A percentile compares a stretch with the other conserved stretches of the same genome.
Evolutionary conservation across 2,888 invertebrate genomes (phyloP).

Genomic region (Pelosia muscerda): DNA sequence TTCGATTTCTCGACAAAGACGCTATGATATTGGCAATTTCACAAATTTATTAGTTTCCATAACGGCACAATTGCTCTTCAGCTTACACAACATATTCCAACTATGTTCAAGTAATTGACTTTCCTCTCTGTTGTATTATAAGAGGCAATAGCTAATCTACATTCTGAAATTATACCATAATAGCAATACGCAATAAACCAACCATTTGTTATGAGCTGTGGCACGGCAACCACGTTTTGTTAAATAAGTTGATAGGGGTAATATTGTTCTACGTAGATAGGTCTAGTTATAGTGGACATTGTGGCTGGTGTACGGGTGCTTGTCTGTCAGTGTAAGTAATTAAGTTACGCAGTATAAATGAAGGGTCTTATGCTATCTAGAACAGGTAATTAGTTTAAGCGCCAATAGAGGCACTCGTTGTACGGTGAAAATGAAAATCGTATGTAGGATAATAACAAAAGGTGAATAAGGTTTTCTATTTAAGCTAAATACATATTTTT

Average conservation of each 20-base stretch:
- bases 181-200: slow-evolving; percentile 63
- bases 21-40: slow-evolving; percentile 67
- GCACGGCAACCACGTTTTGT: slow-evolving; percentile 55
- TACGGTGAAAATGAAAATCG: slow-evolving; percentile 37
- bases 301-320: slow-evolving; percentile 60
- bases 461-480: too few species aligned
- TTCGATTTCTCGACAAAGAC: slow-evolving; percentile 61
- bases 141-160: slow-evolving; percentile 83
- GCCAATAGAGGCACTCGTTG: slow-evolving; percentile 45
- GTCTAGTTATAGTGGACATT: slow-evolving; percentile 54
- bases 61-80: slow-evolving; percentile 69
- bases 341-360: slow-evolving; percentile 79
- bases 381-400: slow-evolving; percentile 81
- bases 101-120: slow-evolving; percentile 82
- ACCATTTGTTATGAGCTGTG: slow-evolving; percentile 64
- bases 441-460: not conserved
- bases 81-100: slow-evolving; percentile 68
- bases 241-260: slow-evolving; percentile 31
- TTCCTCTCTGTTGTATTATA: slow-evolving; percentile 68
- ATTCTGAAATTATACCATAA: slow-evolving; percentile 77
- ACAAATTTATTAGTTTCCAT: slow-evolving; percentile 68
- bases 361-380: slow-evolving; percentile 77
- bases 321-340: slow-evolving; percentile 79
- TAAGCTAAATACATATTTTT: not conserved
- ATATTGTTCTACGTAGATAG: slow-evolving; percentile 38